Conservation (phyloP, 2,113 vertebrate genomes). For the Nothocercus nigrocapillus region DNA sequence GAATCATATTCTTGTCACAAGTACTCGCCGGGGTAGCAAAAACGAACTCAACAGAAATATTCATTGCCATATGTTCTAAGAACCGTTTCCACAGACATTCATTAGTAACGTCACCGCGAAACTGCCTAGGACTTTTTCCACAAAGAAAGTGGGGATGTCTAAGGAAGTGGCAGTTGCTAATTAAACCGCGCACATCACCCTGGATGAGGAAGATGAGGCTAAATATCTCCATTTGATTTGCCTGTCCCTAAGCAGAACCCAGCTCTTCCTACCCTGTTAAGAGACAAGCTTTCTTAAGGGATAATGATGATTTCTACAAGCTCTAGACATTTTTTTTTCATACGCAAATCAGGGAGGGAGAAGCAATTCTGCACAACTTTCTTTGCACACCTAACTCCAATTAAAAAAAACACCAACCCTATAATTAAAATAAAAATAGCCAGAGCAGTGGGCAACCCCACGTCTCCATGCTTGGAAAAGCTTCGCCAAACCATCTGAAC, state of each 20-base stretch:
- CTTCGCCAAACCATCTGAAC: neutral
- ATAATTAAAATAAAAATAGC: neutral
- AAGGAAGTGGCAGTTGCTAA: conserved; percentile 49
- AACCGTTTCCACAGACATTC: conserved; percentile 29
- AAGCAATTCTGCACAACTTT: neutral
- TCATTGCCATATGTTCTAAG: conserved; percentile 53
- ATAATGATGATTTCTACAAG: neutral
- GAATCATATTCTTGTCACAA: conserved; percentile 15
- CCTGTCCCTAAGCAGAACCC: neutral
- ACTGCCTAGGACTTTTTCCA: conserved; percentile 25
- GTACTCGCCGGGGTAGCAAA: conserved; percentile 1
- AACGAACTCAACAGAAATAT: conserved; percentile 45
- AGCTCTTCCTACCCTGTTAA: neutral
- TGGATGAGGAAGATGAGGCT: neutral
- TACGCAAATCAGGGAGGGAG: neutral
- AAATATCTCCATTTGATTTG: neutral
- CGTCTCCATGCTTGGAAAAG: accelerated
- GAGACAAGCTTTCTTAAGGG: neutral
- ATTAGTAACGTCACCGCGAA: conserved; percentile 5
- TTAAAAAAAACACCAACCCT: neutral
- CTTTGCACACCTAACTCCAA: neutral
- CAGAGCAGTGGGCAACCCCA: neutral
- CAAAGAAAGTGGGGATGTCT: neutral
- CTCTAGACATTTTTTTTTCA: neutral
- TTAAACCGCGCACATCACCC: conserved; percentile 15